Base-by-base conservation (phyloP, 2,888 invertebrate genomes). In the Yponomeuta malinellus region DNA sequence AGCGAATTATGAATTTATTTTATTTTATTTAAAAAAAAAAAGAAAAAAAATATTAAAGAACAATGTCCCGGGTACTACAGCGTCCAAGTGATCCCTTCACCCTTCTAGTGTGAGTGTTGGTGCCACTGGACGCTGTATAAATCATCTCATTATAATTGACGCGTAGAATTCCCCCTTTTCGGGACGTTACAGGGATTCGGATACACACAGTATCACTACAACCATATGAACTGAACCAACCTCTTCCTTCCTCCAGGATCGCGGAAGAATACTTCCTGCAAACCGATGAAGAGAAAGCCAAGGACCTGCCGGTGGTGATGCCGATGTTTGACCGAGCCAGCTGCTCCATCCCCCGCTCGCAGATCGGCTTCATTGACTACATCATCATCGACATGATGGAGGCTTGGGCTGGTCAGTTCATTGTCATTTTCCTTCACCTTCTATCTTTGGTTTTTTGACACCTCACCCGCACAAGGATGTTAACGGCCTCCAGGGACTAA, bases 381-480 rank as follows among this genome's bases (percentile, higher is more conserved):
- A 99, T 99, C 83, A 98, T 99, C 79, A 97, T 97, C 78, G 98
- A 98, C 82, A 98, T 99, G 97, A 97, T 99, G 93, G 98, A 98
- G 82, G 97, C 98, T 48, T 99, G 98, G 98, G 96, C 98, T 83
- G 96, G 98, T 97, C 80, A 89, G 93, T 89, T 48, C 29, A 8
- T 29, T 12, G 10, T 52, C 4, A 52, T 23, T 23, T 23, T 23
- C 23, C 23, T 23, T 59, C 52, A 15, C 12, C 52, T 59, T 15
- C 12, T 59, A 5, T 12, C 12, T 59, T 59, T 15, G 2, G 52
- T 52, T 12, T 0, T 52, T 52, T 12, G 12, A 52, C 10, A 52
- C 52, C 23, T 23, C 23, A 23, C 23, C 23, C 23, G 23, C 23
- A 23, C 23, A 23, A 23, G 23, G 23, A 23, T 23, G 1, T 23